Conservation (phyloP, 2,797 vertebrate genomes). For the Pangasius djambal region DNA sequence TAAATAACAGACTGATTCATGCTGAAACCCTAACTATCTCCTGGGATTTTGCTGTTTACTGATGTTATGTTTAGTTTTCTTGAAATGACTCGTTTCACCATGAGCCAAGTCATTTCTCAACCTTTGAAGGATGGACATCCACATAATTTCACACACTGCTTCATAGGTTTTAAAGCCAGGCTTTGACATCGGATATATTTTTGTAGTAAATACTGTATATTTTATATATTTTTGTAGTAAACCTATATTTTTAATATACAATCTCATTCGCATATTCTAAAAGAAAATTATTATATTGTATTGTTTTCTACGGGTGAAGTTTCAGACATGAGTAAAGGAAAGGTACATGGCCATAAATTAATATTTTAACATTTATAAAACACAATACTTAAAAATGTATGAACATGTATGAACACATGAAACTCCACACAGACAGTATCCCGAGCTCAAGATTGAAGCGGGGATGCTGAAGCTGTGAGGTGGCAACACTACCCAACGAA, state of each 20-base stretch:
- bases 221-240: not conserved
- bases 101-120: conserved; percentile 21
- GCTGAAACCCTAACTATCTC: not conserved
- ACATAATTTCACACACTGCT: not conserved
- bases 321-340: not conserved
- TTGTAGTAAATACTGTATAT: not conserved
- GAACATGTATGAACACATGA: too few species aligned
- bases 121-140: not conserved
- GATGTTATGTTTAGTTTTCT: conserved; percentile 20
- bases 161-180: not conserved
- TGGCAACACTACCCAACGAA: too few species aligned
- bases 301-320: not conserved
- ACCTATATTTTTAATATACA: not conserved
- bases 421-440: too few species aligned
- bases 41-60: conserved; percentile 15
- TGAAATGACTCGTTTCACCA: conserved; percentile 9
- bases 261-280: not conserved
- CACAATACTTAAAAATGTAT: not conserved
- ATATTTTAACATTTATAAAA: not conserved
- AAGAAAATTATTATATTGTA: not conserved
- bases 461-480: too few species aligned
- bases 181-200: not conserved
- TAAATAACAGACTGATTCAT: not conserved
- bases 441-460: too few species aligned
- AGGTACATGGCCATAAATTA: not conserved